These are phyloP conservation scores for Linepithema humile DNA, from an alignment of 1,140 invertebrate genomes.

Conservation along the genomic window DNA sequence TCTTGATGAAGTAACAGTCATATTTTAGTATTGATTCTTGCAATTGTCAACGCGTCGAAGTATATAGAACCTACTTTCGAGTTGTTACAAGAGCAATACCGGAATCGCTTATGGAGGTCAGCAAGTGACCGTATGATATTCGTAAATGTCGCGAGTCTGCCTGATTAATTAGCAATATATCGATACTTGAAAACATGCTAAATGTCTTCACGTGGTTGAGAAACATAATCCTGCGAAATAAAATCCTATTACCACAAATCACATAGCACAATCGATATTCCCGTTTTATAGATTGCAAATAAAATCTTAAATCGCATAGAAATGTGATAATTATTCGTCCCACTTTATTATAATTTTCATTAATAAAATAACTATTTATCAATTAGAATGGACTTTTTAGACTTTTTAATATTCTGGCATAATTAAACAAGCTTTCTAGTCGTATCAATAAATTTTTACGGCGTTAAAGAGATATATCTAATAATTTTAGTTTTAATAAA, in stretches of 20 bases:
- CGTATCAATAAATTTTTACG: not conserved
- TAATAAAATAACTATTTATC: not conserved
- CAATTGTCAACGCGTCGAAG: not conserved
- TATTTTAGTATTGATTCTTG: constrained; percentile 11
- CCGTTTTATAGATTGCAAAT: too few species aligned
- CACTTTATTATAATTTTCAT: not conserved
- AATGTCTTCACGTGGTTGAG: not conserved
- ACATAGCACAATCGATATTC: constrained; percentile 12
- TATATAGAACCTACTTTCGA: not conserved
- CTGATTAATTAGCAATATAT: not conserved
- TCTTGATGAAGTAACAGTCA: too few species aligned
- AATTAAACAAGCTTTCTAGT: too few species aligned
- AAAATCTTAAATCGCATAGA: not conserved
- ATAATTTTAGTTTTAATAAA: too few species aligned
- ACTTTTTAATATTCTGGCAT: not conserved
- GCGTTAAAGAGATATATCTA: too few species aligned
- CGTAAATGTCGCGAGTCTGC: not conserved
- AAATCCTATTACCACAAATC: constrained; percentile 32
- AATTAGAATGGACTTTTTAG: not conserved
- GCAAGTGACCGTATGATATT: not conserved
- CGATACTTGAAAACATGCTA: not conserved
- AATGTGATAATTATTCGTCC: not conserved
- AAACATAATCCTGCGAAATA: not conserved
- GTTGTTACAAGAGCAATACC: not conserved
- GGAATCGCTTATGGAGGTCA: not conserved